These are phyloP conservation scores for Cebus imitator DNA, from an alignment of 2,113 vertebrate genomes.

Conservation along the genomic window DNA sequence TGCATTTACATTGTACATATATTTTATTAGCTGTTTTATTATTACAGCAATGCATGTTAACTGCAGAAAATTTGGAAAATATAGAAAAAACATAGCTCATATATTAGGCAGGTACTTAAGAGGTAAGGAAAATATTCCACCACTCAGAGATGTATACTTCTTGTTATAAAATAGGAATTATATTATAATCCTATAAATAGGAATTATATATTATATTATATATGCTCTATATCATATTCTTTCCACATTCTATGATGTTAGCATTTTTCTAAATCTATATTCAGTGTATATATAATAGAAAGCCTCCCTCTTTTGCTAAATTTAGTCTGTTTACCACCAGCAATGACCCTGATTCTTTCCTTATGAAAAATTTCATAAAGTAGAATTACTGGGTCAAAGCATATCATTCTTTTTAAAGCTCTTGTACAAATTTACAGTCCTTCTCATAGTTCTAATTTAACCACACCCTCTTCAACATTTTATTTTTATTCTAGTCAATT, in stretches of 20 bases:
- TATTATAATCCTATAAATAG: background rate
- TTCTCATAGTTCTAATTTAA: conserved; percentile 27
- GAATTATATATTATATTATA: background rate
- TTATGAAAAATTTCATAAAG: conserved; percentile 53
- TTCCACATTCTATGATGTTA: background rate
- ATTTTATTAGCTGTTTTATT: background rate
- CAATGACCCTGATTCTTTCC: conserved; percentile 42
- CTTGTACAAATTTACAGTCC: conserved; percentile 15
- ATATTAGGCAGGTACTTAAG: background rate
- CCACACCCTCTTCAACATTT: background rate
- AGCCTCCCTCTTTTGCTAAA: conserved; percentile 39
- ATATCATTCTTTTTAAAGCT: conserved; percentile 54
- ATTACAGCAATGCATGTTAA: background rate
- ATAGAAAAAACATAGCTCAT: background rate
- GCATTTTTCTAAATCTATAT: conserved; percentile 41
- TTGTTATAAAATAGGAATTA: background rate
- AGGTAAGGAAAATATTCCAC: background rate
- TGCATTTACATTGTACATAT: background rate
- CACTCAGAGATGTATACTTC: background rate
- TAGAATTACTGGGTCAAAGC: conserved; percentile 35
- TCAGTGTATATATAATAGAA: background rate
- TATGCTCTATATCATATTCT: background rate
- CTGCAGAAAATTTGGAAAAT: background rate
- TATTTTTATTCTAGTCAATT: conserved; percentile 32
- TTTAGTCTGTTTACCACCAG: conserved; percentile 64